Base-by-base conservation (phyloP, 2,888 invertebrate genomes). In the Mactromeris polynyma region DNA sequence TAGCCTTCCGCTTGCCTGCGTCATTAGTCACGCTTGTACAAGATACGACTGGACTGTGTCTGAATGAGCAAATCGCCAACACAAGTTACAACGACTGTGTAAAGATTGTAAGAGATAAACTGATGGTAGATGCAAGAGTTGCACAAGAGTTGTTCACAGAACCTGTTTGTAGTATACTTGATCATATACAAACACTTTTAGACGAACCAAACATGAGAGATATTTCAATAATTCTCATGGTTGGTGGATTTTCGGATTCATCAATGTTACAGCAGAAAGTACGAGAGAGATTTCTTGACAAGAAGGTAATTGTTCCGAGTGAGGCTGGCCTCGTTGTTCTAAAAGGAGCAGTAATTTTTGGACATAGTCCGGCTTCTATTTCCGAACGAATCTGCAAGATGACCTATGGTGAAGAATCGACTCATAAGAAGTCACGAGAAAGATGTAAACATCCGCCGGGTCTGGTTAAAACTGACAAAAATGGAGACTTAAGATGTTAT, bases 221-320 rank as follows among this genome's bases (percentile, higher is more conserved):
- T 11, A 78, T 81, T 11, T 82, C 83, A 33, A 83, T 79, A 2
- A 86, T 90, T 19, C 26, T 90, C n/a, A 83, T 90, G 79, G 90
- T 90, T 11, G 90, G 90, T 11, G 88, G 88, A 11, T 90, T 88
- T 42, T 83, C 86, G 0, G 83, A 90, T 64, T 90, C 88, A 2
- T 31, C 3, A 17, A 83, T 90, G 88, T 36, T 90, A 40, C 85
- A 85, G 21, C 33, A 73, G 4, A 80, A 58, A 14, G 36, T 90
- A 19, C 51, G 40, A 31, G n/a, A 40, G 0, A 42, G 11, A 7
- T 90, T 90, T 38, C 80, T 54, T 7, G n/a, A 78, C n/a, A 54
- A n/a, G 1, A 51, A 40, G 36, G 21, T 79, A 21, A 42, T 79
- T 7, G n/a, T 79, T 42, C 79, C 79, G 0, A 17, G 36, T 36